Percentiles rank a stretch among this genome's conserved stretches.
phyloP scores from a whole-genome alignment of 2,888 invertebrate genomes.

The Balanococcus diminutus region DNA sequence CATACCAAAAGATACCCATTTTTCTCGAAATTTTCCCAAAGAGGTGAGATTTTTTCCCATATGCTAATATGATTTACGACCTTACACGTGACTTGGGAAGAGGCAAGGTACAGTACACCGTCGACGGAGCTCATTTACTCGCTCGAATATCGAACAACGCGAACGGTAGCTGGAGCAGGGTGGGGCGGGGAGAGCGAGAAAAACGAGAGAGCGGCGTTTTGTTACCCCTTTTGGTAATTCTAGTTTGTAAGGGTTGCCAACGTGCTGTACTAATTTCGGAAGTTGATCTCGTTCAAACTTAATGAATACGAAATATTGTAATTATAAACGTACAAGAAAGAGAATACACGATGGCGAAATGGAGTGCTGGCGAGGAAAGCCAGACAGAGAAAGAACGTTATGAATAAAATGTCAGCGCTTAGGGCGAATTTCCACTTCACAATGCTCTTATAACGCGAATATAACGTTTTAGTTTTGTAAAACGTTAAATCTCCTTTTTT shows the following conservation, averaged over 20 bases:
- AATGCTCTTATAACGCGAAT: constrained; percentile 3
- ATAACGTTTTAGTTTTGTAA: not conserved
- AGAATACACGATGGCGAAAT: constrained; percentile 12
- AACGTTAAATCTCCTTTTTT: not conserved
- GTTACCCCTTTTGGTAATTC: constrained; percentile 34
- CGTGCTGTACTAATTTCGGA: constrained; percentile 47
- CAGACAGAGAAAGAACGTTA: constrained; percentile 17
- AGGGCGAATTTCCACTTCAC: constrained; percentile 45
- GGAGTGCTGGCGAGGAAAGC: not conserved
- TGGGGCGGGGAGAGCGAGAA: not conserved
- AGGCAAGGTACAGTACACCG: not conserved
- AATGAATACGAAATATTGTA: constrained; percentile 52
- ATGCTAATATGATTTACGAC: not conserved
- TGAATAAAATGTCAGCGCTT: constrained; percentile 50
- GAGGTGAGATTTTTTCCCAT: not conserved
- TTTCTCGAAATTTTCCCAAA: not conserved
- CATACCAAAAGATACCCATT: too few species aligned
- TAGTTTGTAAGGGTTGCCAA: constrained; percentile 45
- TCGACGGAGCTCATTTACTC: constrained; percentile 14
- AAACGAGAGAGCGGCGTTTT: not conserved
- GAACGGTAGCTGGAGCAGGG: not conserved
- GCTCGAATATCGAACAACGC: constrained; percentile 41
- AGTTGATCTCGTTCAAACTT: constrained; percentile 49
- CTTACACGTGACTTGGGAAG: not conserved
- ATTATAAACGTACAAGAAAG: constrained; percentile 50